A percentile compares a stretch with the other conserved stretches of the same genome.
phyloP scores from a whole-genome alignment of 2,797 vertebrate genomes.

The Leptatherina wallacei region DNA sequence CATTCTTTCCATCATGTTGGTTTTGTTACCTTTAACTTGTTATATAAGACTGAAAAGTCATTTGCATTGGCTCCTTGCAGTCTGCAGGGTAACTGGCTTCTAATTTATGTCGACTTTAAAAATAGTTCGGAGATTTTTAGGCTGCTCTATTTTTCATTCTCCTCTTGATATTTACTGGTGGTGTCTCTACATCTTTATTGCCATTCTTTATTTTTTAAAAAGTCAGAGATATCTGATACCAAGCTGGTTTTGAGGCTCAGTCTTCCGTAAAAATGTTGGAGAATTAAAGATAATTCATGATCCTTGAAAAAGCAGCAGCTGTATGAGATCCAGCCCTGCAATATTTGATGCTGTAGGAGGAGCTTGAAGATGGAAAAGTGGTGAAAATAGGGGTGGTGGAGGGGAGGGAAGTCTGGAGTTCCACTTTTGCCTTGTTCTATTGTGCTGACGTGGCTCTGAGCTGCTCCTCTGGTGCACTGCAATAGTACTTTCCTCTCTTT shows the following conservation, averaged over 20 bases:
- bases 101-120: slow-evolving; percentile 19
- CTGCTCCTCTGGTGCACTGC: slow-evolving; percentile 56
- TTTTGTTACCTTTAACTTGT: background rate
- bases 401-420: slow-evolving; percentile 65
- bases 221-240: background rate
- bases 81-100: background rate
- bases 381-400: slow-evolving; percentile 51
- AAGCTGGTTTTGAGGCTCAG: slow-evolving; percentile 1
- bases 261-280: slow-evolving; percentile 10
- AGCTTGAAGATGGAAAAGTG: slow-evolving; percentile 54
- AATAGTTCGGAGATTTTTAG: slow-evolving; percentile 17
- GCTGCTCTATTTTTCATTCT: slow-evolving; percentile 8
- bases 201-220: background rate
- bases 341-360: slow-evolving; percentile 47
- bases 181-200: background rate
- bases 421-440: slow-evolving; percentile 65
- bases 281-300: slow-evolving; percentile 16
- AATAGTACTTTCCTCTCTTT: slow-evolving; percentile 50
- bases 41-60: background rate
- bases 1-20: background rate
- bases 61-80: background rate
- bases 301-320: slow-evolving; percentile 29
- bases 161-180: background rate
- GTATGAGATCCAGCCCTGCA: slow-evolving; percentile 40
- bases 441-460: slow-evolving; percentile 80